Evolutionary conservation across 2,797 vertebrate genomes (phyloP), one percentile per base, ranked within the genome.

Genomic region (Melanotaenia trifasciata): DNA sequence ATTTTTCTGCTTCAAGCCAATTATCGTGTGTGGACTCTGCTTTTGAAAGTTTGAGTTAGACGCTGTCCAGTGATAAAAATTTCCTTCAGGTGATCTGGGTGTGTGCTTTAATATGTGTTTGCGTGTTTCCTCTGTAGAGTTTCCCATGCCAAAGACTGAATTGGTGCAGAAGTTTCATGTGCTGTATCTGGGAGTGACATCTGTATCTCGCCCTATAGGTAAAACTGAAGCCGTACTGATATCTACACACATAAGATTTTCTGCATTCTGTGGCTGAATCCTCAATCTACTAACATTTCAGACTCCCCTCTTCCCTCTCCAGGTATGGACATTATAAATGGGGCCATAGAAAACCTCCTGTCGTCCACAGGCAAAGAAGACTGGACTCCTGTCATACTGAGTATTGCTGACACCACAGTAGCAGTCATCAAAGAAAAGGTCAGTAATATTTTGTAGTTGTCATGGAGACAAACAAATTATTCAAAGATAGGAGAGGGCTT

Each of bases 311-410:
- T 61, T 81, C 62, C 60, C 14, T 79, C 74, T 72, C 22, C 88
- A 99, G 98, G 98, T 81, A 99, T 99, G 96, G 98, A 99, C 75
- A 95, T 98, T 76, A 94, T 99, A 72, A 99, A 99, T n/a, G 94
- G 92, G 54, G 97, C 97, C 84, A 97, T 99, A 84, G 97, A 99
- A 65, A 97, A 69, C 82, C 95, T 99, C 0, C 81, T 96, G 83
- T 89, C 93, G 70, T 96, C 96, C 53, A 96, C 96, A 0, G 94
- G 92, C 78, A 96, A 95, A 88, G 97, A 98, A 54, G 97, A 96
- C 63, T 99, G 97, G 97, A 96, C 93, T 0, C 95, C 97, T 0
- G 98, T 99, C 73, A 96, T 95, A 78, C 95, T 99, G 92, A 99
- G 96, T 0, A 97, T 99, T 47, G 97, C 98, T 4, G 97, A 99